These are phyloP conservation scores for Carpatolechia fugitivella DNA, from an alignment of 2,888 invertebrate species.

Conservation along the genomic window DNA sequence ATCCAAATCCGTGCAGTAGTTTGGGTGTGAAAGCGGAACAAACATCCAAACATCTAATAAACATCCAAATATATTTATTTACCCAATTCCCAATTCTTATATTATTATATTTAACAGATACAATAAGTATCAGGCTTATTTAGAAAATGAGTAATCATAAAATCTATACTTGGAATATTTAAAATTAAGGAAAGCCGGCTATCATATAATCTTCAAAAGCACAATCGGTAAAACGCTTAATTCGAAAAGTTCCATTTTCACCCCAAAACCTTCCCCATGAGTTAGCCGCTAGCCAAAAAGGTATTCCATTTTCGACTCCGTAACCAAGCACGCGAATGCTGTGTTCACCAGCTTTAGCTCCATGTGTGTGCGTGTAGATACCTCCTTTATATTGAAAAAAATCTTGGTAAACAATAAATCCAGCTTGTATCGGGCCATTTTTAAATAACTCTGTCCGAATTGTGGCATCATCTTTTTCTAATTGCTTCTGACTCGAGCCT, in stretches of 20 bases:
- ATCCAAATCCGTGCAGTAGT: no score
- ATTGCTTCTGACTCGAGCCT: constrained; percentile 76
- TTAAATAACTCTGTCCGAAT: constrained; percentile 86
- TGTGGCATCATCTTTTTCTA: constrained; percentile 70
- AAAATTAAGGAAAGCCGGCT: not conserved
- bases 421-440: constrained; percentile 89
- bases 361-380: constrained; percentile 78
- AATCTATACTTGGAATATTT: no score
- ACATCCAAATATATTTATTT: no score
- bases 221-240: not conserved
- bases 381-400: constrained; percentile 86
- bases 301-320: constrained; percentile 83
- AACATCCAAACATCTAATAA: no score
- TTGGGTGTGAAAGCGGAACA: no score
- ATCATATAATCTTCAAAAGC: not conserved
- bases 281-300: constrained; percentile 91
- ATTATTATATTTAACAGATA: no score
- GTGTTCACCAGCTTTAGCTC: constrained; percentile 84
- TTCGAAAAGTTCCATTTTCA: not conserved
- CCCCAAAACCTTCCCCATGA: constrained; percentile 83
- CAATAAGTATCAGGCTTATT: no score
- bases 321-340: constrained; percentile 89
- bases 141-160: no score
- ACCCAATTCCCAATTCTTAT: no score
- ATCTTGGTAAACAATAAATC: constrained; percentile 87